Conservation (phyloP, 2,113 vertebrate genomes). For the Bolborhynchus lineola region DNA sequence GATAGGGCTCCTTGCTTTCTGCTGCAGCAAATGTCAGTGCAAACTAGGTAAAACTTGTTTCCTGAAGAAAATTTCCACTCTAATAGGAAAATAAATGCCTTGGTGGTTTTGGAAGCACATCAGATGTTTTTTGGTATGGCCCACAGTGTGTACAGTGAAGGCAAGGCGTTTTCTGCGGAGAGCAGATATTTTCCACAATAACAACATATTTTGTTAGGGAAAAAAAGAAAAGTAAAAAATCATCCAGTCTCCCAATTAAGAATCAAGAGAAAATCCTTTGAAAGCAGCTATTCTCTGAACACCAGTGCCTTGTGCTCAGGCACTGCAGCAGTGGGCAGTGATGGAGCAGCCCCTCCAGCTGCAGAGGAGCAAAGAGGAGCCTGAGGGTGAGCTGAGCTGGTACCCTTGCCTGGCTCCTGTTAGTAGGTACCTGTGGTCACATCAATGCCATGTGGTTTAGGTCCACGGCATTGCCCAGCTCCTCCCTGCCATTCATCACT, state of each 20-base stretch:
- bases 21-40: background rate
- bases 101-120: background rate
- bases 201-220: background rate
- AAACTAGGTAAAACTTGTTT: conserved; percentile 41
- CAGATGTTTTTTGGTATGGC: conserved; percentile 23
- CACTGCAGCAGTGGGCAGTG: background rate
- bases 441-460: background rate
- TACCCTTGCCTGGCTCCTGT: background rate
- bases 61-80: conserved; percentile 12
- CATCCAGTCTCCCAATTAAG: background rate
- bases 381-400: background rate
- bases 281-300: background rate
- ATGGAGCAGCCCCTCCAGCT: background rate
- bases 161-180: conserved; percentile 8
- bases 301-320: background rate
- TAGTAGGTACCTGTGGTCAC: accelerated
- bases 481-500: background rate
- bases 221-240: background rate
- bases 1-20: background rate
- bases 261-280: background rate
- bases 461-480: background rate
- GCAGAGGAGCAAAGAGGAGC: background rate
- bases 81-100: background rate
- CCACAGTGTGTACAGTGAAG: background rate
- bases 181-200: conserved; percentile 47